Evolutionary conservation across 2,888 invertebrate species (phyloP), one percentile per base, ranked within the genome.

Genomic region (Eristalis pertinax): DNA sequence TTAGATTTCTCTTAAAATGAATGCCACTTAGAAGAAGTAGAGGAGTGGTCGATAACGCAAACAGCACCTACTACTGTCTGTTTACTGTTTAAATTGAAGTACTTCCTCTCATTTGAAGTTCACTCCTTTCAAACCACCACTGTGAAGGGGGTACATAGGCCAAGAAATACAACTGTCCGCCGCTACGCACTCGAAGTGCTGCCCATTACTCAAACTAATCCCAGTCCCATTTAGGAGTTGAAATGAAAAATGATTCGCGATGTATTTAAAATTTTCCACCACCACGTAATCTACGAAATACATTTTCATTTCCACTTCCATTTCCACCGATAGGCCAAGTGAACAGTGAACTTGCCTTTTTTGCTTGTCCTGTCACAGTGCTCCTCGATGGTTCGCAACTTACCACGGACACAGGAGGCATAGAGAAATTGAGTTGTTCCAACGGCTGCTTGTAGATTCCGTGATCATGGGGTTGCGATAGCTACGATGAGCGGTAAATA

Each of bases 211-310:
- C 88, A 88, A 77, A 29, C 80, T 84, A 88, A 88, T 88, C 88
- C 88, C 81, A 83, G 72, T 73, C 84, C 88, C 88, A 88, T 88
- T 88, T 84, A 84, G 88, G 84, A 88, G 88, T 84, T 84, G 80
- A 88, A 84, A 88, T 84, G 88, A 88, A 88, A 88, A 88, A 88
- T 88, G 80, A 81, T 81, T 84, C 65, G 69, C 77, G 88, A 74
- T 84, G 88, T 77, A 81, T 84, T 88, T 81, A 81, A 84, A 84
- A 81, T 80, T 84, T 84, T 88, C 88, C 88, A 77, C 80, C 74
- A 70, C 80, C 70, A 74, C 73, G 67, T 88, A 84, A 84, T 88
- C 88, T 81, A 76, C 80, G 88, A 88, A 88, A 88, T 88, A 50
- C 50, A 50, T 50, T 50, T 50, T 81, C 88, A 88, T 88, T 88